These are phyloP conservation scores for Drosophila flavopinicola DNA, from an alignment of 2,888 invertebrate genomes.

Conservation along the genomic window DNA sequence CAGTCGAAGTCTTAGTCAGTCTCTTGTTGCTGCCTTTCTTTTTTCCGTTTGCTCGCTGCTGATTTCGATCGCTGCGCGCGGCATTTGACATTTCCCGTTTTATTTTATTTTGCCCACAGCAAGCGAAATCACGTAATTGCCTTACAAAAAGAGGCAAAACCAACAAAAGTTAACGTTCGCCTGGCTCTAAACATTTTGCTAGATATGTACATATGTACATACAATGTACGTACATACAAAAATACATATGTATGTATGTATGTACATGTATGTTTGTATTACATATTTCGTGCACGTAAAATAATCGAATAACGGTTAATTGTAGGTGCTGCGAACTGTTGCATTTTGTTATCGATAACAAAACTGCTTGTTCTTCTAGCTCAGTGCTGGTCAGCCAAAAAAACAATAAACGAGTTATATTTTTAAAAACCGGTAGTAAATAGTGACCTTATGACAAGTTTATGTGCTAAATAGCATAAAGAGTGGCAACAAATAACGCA, in stretches of 20 bases:
- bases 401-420: constrained; percentile 10
- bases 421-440: constrained; percentile 54
- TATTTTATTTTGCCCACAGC: constrained; percentile 17
- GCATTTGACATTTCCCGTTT: constrained; percentile 59
- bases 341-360: constrained; percentile 35
- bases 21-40: constrained; percentile 24
- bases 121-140: constrained; percentile 49
- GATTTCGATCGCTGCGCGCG: constrained; percentile 21
- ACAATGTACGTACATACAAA: no score
- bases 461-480: constrained; percentile 47
- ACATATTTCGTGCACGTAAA: constrained; percentile 39
- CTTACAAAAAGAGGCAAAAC: constrained; percentile 4
- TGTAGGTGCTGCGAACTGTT: constrained; percentile 12
- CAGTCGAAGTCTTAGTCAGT: neutral
- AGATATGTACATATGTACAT: neutral
- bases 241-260: no score
- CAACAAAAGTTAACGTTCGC: constrained; percentile 10
- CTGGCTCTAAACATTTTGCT: constrained; percentile 13
- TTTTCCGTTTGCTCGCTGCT: constrained; percentile 14
- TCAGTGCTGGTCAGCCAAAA: neutral
- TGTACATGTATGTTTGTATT: constrained; percentile 3
- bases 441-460: constrained; percentile 64
- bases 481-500: constrained; percentile 24
- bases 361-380: neutral
- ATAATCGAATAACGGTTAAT: constrained; percentile 25